Conservation (phyloP, 2,888 invertebrate species). For the Hedya salicella region DNA sequence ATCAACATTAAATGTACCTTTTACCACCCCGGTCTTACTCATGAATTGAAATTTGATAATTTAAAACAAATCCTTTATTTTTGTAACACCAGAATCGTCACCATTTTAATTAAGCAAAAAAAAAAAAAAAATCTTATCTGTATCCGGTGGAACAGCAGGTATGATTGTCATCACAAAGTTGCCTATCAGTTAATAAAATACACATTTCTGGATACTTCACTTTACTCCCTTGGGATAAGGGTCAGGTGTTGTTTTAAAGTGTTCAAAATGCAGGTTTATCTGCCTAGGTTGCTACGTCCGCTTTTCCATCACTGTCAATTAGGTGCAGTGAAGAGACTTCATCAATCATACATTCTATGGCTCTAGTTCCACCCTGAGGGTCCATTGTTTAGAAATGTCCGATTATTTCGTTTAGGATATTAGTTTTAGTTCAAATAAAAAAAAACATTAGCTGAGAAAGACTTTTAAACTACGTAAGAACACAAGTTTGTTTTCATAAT, state of each 20-base stretch:
- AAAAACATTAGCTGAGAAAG: not conserved
- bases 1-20: too few species aligned
- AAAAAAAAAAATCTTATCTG: constrained; percentile 56
- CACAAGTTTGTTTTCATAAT: too few species aligned
- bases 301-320: constrained; percentile 85
- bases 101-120: constrained; percentile 40
- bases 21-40: not conserved
- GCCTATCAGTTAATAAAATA: constrained; percentile 12
- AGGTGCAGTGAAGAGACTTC: constrained; percentile 77
- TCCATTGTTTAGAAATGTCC: constrained; percentile 53
- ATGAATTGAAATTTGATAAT: not conserved
- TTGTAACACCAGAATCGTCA: constrained; percentile 40
- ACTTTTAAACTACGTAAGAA: not conserved
- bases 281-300: constrained; percentile 60
- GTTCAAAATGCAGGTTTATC: constrained; percentile 52
- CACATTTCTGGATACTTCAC: constrained; percentile 49
- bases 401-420: constrained; percentile 33
- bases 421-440: constrained; percentile 1
- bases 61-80: constrained; percentile 58
- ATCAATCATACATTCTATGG: constrained; percentile 77
- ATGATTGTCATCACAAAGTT: constrained; percentile 51
- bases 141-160: constrained; percentile 60
- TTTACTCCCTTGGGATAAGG: constrained; percentile 49
- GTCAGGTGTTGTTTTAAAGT: constrained; percentile 47
- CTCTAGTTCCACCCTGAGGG: constrained; percentile 65